Evolutionary conservation across 2,797 vertebrate genomes (phyloP).

Genomic region (Anolis apletophallus): DNA sequence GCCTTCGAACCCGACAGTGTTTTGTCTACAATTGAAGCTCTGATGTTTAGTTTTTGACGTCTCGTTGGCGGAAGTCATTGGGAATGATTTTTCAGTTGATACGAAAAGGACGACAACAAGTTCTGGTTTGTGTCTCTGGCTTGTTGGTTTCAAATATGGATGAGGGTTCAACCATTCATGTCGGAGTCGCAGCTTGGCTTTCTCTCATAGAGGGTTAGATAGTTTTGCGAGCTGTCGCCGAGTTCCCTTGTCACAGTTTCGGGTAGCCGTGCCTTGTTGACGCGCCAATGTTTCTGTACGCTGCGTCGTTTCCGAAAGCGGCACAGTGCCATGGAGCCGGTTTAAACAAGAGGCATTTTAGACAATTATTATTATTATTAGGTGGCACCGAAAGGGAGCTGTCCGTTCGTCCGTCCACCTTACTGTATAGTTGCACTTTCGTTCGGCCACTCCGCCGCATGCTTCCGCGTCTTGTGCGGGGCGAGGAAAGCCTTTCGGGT

Average conservation of each 20-base stretch:
- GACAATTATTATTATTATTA: neutral
- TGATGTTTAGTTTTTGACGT: too few species aligned
- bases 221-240: slow-evolving; percentile 42
- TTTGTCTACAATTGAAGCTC: too few species aligned
- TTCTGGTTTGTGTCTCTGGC: neutral
- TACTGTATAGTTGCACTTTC: slow-evolving; percentile 69
- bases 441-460: slow-evolving; percentile 54
- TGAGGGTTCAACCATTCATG: neutral
- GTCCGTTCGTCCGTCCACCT: slow-evolving; percentile 41
- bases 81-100: rapidly evolving
- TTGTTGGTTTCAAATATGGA: neutral
- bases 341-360: neutral
- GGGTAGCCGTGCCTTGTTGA: slow-evolving; percentile 28
- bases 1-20: too few species aligned
- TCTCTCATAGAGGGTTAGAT: slow-evolving; percentile 45
- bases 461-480: slow-evolving; percentile 43
- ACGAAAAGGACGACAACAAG: neutral
- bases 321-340: neutral
- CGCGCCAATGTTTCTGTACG: neutral
- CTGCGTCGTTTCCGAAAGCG: slow-evolving; percentile 5
- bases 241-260: slow-evolving; percentile 18
- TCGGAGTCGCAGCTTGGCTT: neutral
- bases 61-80: rapidly evolving
- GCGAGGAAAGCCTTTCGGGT: too few species aligned
- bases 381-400: slow-evolving; percentile 52